These are phyloP conservation scores for Protomyctophum bolini DNA, from an alignment of 2,113 vertebrate genomes.

Conservation along the genomic window DNA sequence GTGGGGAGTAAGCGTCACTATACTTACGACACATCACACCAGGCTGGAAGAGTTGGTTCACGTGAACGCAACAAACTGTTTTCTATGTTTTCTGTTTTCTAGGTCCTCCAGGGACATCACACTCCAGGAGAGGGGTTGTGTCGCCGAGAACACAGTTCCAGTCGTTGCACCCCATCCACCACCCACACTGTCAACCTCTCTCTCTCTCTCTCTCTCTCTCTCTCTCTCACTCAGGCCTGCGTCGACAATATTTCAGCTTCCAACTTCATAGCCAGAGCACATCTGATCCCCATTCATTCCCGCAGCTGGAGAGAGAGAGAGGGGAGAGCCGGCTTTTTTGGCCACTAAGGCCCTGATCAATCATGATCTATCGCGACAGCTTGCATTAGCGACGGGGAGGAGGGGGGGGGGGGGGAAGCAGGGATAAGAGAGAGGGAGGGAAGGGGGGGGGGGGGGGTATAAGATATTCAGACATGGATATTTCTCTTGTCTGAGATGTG, in stretches of 20 bases:
- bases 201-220: background rate
- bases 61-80: slow-evolving; percentile 9
- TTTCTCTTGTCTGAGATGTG: slow-evolving; percentile 64
- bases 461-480: slow-evolving; percentile 68
- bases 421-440: slow-evolving; percentile 16
- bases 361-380: slow-evolving; percentile 72
- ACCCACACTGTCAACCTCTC: slow-evolving; percentile 25
- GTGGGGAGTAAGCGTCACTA: background rate
- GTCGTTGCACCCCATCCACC: slow-evolving; percentile 23
- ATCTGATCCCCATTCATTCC: slow-evolving; percentile 71
- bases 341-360: slow-evolving; percentile 68
- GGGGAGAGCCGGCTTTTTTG: slow-evolving; percentile 61
- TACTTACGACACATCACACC: slow-evolving; percentile 15
- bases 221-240: slow-evolving; percentile 7
- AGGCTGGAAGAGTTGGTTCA: background rate
- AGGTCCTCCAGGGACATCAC: slow-evolving; percentile 34
- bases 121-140: slow-evolving; percentile 23
- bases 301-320: slow-evolving; percentile 63
- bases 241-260: slow-evolving; percentile 59
- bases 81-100: background rate
- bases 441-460: slow-evolving; percentile 36
- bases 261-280: slow-evolving; percentile 57
- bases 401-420: slow-evolving; percentile 50
- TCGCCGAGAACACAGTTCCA: slow-evolving; percentile 28
- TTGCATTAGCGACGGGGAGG: slow-evolving; percentile 64